Evolutionary conservation across 2,888 invertebrate genomes (phyloP).

Genomic region (Acrobasis repandana): DNA sequence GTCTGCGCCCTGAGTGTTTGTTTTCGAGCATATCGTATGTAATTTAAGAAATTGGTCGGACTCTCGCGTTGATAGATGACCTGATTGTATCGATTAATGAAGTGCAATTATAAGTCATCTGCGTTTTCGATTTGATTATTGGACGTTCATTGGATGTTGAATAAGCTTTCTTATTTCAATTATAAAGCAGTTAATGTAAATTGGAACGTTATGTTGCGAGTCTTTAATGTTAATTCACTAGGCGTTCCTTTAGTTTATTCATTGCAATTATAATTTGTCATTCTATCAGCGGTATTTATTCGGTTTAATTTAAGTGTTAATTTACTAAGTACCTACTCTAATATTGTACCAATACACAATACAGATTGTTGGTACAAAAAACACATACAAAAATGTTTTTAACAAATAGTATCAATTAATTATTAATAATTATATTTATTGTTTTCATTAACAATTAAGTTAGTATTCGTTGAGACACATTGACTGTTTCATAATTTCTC

Average conservation of each 20-base stretch:
- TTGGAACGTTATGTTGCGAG: neutral
- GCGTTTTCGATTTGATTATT: constrained; percentile 6
- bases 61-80: constrained; percentile 52
- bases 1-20: constrained; percentile 68
- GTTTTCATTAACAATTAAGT: no score
- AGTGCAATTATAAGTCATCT: constrained; percentile 12
- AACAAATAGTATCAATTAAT: no score
- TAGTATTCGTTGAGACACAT: no score
- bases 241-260: neutral
- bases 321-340: neutral
- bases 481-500: no score
- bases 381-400: no score
- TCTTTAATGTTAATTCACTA: neutral
- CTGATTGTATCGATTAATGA: constrained; percentile 56
- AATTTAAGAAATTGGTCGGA: constrained; percentile 68
- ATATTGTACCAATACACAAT: no score
- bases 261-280: neutral
- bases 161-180: neutral
- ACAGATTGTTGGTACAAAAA: no score
- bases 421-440: no score
- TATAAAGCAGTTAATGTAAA: neutral
- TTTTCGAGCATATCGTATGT: constrained; percentile 72
- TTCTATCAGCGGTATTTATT: neutral
- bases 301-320: neutral
- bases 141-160: constrained; percentile 1